Evolutionary conservation across 2,888 invertebrate species (phyloP).

Genomic region (Tiphia femorata): DNA sequence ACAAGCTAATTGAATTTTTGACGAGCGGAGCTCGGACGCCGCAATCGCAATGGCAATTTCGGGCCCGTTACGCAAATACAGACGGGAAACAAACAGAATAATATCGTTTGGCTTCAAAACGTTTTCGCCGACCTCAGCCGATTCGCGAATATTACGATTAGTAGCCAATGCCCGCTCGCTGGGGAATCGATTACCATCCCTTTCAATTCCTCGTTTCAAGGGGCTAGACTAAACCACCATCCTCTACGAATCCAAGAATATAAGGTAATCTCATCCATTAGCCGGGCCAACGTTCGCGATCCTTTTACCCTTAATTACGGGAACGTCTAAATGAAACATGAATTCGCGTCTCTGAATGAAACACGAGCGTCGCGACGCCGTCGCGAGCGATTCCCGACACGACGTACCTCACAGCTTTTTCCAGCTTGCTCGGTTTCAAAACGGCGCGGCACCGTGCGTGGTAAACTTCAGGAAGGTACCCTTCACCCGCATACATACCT

Average conservation of each 20-base stretch:
- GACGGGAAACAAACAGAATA: constrained; percentile 45
- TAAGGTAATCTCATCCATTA: neutral
- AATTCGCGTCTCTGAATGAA: too few relatives aligned
- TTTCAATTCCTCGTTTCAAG: constrained; percentile 40
- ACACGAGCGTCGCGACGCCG: too few relatives aligned
- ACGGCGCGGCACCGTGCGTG: too few relatives aligned
- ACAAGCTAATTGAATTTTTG: constrained; percentile 27
- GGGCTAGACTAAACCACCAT: constrained; percentile 30
- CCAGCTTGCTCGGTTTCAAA: too few relatives aligned
- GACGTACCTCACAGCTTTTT: too few relatives aligned
- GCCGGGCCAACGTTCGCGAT: constrained; percentile 7
- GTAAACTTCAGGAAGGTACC: too few relatives aligned
- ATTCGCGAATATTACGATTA: constrained; percentile 41
- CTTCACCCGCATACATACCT: too few relatives aligned
- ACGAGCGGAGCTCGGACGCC: constrained; percentile 14
- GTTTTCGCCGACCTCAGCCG: constrained; percentile 36
- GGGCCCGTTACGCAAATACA: constrained; percentile 35
- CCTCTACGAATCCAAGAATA: constrained; percentile 1
- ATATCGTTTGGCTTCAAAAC: constrained; percentile 44
- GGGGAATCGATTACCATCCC: constrained; percentile 29
- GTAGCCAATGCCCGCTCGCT: constrained; percentile 12
- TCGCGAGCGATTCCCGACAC: too few relatives aligned
- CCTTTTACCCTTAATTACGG: neutral
- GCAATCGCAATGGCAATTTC: constrained; percentile 20
- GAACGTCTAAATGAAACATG: too few relatives aligned